Conservation (phyloP, 2,113 vertebrate species). For the Natator depressus region DNA sequence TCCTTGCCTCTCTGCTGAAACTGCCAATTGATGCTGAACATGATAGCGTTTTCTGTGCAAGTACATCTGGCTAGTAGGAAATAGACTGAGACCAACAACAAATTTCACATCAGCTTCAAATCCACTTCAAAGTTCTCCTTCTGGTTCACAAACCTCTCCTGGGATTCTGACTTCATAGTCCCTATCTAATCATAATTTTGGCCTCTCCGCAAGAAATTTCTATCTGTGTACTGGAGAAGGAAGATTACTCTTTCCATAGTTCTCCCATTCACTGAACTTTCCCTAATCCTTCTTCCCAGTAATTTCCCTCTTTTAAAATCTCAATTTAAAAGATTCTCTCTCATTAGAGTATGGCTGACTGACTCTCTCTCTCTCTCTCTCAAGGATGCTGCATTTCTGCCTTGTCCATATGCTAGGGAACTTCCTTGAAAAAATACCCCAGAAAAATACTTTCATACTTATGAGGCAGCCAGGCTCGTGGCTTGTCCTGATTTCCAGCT, state of each 20-base stretch:
- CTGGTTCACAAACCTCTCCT: background rate
- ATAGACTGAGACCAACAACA: background rate
- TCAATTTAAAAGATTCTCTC: constrained; percentile 4
- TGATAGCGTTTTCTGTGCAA: background rate
- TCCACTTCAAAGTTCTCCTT: background rate
- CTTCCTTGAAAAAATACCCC: background rate
- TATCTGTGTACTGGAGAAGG: background rate
- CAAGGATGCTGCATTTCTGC: background rate
- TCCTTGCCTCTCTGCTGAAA: background rate
- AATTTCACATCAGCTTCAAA: background rate
- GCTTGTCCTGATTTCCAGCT: constrained; percentile 26
- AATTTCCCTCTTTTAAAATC: constrained; percentile 1
- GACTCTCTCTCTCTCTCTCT: background rate
- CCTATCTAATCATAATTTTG: background rate
- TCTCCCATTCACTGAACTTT: background rate
- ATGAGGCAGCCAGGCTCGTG: constrained; percentile 28
- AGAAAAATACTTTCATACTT: background rate
- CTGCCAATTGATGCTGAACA: background rate
- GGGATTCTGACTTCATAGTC: background rate
- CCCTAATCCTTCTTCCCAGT: background rate
- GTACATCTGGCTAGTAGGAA: background rate
- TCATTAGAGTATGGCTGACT: background rate
- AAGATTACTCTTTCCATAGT: background rate
- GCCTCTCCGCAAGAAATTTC: background rate
- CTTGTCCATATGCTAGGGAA: background rate